These are phyloP conservation scores for Dimorphilus gyrociliatus DNA, from an alignment of 2,888 invertebrate species.

Conservation along the genomic window DNA sequence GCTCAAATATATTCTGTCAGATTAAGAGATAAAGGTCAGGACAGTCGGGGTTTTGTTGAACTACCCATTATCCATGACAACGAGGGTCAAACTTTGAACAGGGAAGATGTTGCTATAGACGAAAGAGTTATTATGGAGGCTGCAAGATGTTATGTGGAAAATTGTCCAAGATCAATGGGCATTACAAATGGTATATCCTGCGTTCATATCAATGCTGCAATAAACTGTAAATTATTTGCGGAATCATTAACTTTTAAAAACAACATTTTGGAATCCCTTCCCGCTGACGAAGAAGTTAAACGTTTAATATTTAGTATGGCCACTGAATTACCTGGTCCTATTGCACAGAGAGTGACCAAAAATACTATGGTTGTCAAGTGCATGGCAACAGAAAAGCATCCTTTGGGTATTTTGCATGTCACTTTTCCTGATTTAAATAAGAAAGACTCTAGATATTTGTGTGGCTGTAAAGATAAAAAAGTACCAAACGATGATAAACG, in stretches of 20 bases:
- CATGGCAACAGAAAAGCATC: slow-evolving; percentile 49
- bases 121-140: slow-evolving; percentile 28
- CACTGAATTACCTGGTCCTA: slow-evolving; percentile 45
- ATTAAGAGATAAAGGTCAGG: slow-evolving; percentile 51
- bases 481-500: slow-evolving; percentile 20
- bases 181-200: too few relatives aligned
- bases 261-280: slow-evolving; percentile 46
- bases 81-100: slow-evolving; percentile 28
- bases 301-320: slow-evolving; percentile 47
- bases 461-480: slow-evolving; percentile 41
- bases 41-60: slow-evolving; percentile 57
- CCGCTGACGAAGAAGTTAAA: slow-evolving; percentile 46
- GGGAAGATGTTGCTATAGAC: slow-evolving; percentile 22
- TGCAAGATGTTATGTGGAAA: slow-evolving; percentile 36
- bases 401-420: slow-evolving; percentile 54
- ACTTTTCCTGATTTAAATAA: slow-evolving; percentile 40
- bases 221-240: slow-evolving; percentile 48
- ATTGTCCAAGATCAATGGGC: slow-evolving; percentile 22
- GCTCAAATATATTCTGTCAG: slow-evolving; percentile 50
- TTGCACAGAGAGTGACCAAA: slow-evolving; percentile 54
- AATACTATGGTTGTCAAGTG: slow-evolving; percentile 55
- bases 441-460: slow-evolving; percentile 44
- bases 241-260: slow-evolving; percentile 47
- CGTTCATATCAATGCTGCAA: slow-evolving; percentile 50
- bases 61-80: slow-evolving; percentile 34